phyloP scores from a whole-genome alignment of 2,113 vertebrate genomes.

The Stigmatopora argus region DNA sequence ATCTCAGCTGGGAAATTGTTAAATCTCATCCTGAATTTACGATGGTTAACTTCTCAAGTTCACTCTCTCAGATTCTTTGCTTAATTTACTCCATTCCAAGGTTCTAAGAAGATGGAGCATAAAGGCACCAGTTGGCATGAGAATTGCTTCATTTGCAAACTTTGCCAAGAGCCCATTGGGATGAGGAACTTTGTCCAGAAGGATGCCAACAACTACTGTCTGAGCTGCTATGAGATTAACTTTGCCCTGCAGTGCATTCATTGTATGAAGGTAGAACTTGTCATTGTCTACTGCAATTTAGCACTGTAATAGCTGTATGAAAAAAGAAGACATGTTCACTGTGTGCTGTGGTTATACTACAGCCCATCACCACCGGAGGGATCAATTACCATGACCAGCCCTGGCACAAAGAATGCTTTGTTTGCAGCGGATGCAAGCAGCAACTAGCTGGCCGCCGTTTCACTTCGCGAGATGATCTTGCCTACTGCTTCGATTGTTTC shows the following conservation, averaged over 20 bases:
- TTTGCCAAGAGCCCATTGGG: slow-evolving; percentile 90
- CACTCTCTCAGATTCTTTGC: background rate
- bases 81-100: slow-evolving; percentile 54
- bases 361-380: slow-evolving; percentile 90
- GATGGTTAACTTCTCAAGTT: too few relatives aligned
- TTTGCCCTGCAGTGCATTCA: slow-evolving; percentile 90
- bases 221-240: slow-evolving; percentile 92
- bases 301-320: background rate
- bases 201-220: slow-evolving; percentile 84
- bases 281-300: background rate
- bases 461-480: slow-evolving; percentile 87
- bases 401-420: slow-evolving; percentile 94
- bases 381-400: slow-evolving; percentile 93
- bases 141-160: slow-evolving; percentile 88
- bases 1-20: too few relatives aligned
- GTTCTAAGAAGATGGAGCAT: slow-evolving; percentile 96
- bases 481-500: slow-evolving; percentile 93
- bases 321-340: background rate
- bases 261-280: slow-evolving; percentile 81
- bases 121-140: slow-evolving; percentile 95
- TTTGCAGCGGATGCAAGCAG: slow-evolving; percentile 89
- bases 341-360: slow-evolving; percentile 13
- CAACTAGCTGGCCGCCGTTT: slow-evolving; percentile 89
- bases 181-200: slow-evolving; percentile 93
- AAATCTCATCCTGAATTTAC: too few relatives aligned